Base-by-base conservation (phyloP, 2,888 invertebrate genomes). In the Epistrophe eligans region DNA sequence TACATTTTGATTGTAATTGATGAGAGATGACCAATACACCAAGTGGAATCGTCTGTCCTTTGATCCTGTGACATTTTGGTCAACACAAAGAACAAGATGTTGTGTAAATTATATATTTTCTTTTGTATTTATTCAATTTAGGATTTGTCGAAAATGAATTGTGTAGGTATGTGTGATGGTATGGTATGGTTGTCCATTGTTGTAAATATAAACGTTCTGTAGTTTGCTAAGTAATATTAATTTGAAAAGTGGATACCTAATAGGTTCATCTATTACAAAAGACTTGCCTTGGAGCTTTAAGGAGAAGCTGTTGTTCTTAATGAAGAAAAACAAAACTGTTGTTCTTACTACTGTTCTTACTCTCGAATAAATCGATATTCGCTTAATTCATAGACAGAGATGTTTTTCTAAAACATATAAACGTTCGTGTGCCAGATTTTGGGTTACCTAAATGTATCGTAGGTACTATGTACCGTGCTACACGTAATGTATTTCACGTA, bases 1-100 rank as follows among this genome's bases (percentile, higher is more conserved):
- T 70, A 70, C 67, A 52, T 70, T 70, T 70, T 70, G 67, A 70
- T 70, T 70, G 67, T 70, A 52, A 52, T 70, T 70, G 67, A 70
- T 62, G 62, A 43, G 62, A 62, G 15, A 40, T 67, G 67, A 67
- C 67, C 67, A 52, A 32, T 67, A 50, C 35, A 24, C 24, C 24
- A 48, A 32, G 38, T 52, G 67, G 9, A 24, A 40, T 15, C 35
- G 24, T 38, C 13, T 52, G 45, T 52, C 52, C 52, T 52, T 70
- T 70, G 67, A 70, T 52, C 50, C 38, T 24, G 35, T 8, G 67
- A 70, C 67, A 70, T 24, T 40, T 52, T 52, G 67, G 38, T 70
- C 38, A 52, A 40, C 52, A 70, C 67, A 70, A 52, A 52, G n/a
- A 24, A 52, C 38, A 52, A 17, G 17, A 43, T 13, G 32, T 15